Base-by-base conservation (phyloP, 1,140 invertebrate genomes). In the Antheraea pernyi region DNA sequence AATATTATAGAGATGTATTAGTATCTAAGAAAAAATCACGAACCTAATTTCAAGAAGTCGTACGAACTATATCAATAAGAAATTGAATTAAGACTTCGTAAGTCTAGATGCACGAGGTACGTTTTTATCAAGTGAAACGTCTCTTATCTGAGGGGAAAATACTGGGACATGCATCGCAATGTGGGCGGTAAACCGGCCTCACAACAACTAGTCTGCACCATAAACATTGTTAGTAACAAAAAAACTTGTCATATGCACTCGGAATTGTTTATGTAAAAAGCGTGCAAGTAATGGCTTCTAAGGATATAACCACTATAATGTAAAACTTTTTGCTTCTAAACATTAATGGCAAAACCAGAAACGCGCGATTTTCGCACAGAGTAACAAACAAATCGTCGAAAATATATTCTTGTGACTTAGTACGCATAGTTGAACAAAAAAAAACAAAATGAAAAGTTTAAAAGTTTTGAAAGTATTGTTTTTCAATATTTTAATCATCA, bases 81-180 rank as follows among this genome's bases (percentile, higher is more conserved):
- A 53, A 53, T 13, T 53, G 4, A 53, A 53, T 53, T n/a, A 16
- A 53, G 46, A 53, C 5, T 53, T 67, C 69, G 67, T 70, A 71
- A 77, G 71, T 67, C 72, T 61, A 59, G 13, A 19, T 76, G 60
- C 68, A 77, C 71, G 67, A 19, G 67, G 59, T 65, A 73, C 42
- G 61, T 72, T 77, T 77, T 75, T 77, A 19, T 46, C 53, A 62
- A 73, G 78, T 74, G 83, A 86, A 83, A 83, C 74, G 74, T 69
- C 63, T 75, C 80, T 85, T 86, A 84, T 80, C 77, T 77, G 63
- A 48, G 74, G 74, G 67, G 77, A 74, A 81, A 86, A 86, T 86
- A 80, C 81, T 77, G 70, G 81, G 72, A 69, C 46, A 39, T 42
- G 6, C 46, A 53, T 53, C 10, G 11, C 16, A 53, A 71, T 64